Conservation (phyloP, 92 coral and sea anemone species). For the Zoanthus solanderi region DNA sequence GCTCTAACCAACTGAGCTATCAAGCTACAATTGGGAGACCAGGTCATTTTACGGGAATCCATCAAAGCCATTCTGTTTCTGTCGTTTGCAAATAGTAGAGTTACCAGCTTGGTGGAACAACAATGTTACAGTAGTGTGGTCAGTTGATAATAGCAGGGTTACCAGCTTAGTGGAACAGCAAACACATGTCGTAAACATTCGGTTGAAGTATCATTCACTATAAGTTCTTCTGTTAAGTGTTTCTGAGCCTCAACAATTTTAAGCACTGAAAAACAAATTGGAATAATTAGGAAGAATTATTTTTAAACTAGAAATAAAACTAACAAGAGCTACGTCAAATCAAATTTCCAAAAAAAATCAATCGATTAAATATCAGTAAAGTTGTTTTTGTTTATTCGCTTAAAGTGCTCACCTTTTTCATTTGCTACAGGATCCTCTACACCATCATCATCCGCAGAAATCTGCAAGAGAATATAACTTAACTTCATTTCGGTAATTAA, state of each 20-base stretch:
- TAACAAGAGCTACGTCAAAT: background rate
- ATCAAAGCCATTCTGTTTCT: too few relatives aligned
- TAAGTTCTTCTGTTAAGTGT: conserved; percentile 20
- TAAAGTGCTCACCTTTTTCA: conserved; percentile 32
- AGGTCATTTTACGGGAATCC: too few relatives aligned
- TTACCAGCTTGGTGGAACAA: too few relatives aligned
- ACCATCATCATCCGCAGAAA: background rate
- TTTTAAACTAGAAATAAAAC: too few relatives aligned
- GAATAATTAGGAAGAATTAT: background rate
- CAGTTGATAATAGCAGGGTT: too few relatives aligned
- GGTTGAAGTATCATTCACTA: background rate
- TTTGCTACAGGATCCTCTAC: background rate
- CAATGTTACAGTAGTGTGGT: too few relatives aligned
- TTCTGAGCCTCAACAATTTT: conserved; percentile 13
- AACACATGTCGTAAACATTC: conserved; percentile 24
- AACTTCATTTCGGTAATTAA: too few relatives aligned
- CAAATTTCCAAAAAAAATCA: background rate
- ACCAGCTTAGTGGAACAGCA: background rate
- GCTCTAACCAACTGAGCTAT: too few relatives aligned
- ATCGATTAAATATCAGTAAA: background rate
- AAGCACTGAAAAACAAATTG: conserved; percentile 16
- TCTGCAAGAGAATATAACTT: background rate
- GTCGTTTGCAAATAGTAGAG: too few relatives aligned
- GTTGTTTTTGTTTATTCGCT: background rate
- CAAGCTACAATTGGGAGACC: too few relatives aligned